Evolutionary conservation across 2,888 invertebrate species (phyloP), one percentile per base, ranked within the genome.

Genomic region (Amphipyra tragopoginis): DNA sequence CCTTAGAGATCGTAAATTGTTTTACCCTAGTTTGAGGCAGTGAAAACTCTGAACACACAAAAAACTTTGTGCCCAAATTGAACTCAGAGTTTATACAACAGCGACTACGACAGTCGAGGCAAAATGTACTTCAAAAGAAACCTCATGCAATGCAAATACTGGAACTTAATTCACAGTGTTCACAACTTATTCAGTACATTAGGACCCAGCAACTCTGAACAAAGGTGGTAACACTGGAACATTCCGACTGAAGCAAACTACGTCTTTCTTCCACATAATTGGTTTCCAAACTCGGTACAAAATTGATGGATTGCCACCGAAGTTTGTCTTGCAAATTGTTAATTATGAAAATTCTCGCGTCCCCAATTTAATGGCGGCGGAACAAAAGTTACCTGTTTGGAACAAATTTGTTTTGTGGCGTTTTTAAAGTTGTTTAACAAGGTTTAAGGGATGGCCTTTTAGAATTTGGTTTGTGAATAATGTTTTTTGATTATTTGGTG

Each of bases 271-370:
- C 76, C 84, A 79, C 83, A 81, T 89, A 91, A 91, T 91, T 90
- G 85, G 84, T 87, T 89, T 84, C 77, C 75, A 79, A 86, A 88
- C 84, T 86, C 85, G 44, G 67, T 61, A 77, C 70, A 64, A 80
- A 88, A 90, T 89, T 91, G 91, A 92, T 91, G 86, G 89, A 91
- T 90, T 90, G 90, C 89, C 87, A 82, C 86, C 84, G 71, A 79
- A 91, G 86, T 90, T 90, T 85, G 86, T 85, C 86, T 82, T 77
- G 64, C 79, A 87, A 90, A 89, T 90, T 91, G 90, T 90, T 91
- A 90, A 92, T 91, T 90, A 91, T 91, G 88, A 83, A 89, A 91
- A 92, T 91, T 85, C 81, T 66, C 61, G 52, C 72, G 71, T 74
- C 76, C 75, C 70, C 80, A 77, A 82, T 84, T 86, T 81, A 76